Evolutionary conservation across 2,113 vertebrate genomes (phyloP).

Genomic region (Gambusia holbrooki): DNA sequence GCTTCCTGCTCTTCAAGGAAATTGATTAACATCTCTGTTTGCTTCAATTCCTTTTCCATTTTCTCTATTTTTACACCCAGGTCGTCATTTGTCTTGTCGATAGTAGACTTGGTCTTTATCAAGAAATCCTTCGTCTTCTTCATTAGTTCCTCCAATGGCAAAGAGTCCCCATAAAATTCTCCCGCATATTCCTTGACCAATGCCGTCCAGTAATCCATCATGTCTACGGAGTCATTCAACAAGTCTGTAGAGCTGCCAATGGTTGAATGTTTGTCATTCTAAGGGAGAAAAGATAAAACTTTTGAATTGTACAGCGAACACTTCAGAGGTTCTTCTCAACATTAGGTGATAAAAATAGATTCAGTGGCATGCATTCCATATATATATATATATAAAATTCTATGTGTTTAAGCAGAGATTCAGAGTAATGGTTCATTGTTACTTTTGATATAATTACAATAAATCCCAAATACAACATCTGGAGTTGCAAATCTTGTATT

Average conservation of each 20-base stretch:
- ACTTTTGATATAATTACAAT: no score
- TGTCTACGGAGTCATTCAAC: not conserved
- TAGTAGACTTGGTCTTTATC: not conserved
- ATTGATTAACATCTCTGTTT: accelerated
- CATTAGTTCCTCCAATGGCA: not conserved
- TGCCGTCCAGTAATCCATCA: accelerated
- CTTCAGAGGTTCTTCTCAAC: not conserved
- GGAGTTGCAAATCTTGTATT: no score
- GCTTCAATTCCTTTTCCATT: accelerated
- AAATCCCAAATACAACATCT: no score
- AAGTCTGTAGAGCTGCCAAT: not conserved
- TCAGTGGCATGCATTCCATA: no score
- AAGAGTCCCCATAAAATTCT: not conserved
- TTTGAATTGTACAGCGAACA: not conserved
- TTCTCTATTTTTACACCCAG: accelerated
- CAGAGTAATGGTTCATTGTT: no score
- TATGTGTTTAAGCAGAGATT: no score
- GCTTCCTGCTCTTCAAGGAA: not conserved
- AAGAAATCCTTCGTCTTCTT: not conserved
- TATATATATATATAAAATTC: no score
- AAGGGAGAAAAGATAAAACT: not conserved
- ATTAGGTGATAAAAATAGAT: no score
- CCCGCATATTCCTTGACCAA: not conserved
- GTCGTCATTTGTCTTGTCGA: no score
- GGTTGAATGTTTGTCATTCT: not conserved